Base-by-base conservation (phyloP, 2,113 vertebrate species). In the Cryptomyrus ogoouensis region DNA sequence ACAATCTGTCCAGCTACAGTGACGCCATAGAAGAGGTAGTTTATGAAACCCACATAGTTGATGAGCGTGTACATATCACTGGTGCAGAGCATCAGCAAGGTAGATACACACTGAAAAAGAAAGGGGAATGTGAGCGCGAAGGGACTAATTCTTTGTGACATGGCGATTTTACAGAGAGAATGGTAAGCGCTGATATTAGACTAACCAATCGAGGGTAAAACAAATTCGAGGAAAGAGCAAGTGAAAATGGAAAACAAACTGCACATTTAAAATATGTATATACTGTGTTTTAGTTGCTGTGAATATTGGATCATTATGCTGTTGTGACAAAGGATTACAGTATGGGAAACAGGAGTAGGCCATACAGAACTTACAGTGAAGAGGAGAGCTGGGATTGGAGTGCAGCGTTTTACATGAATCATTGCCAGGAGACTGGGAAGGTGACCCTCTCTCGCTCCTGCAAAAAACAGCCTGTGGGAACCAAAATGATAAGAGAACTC, bases 51-150 rank as follows among this genome's bases (percentile, higher is more conserved):
- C 89, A 98, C 98, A 0, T 98, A 98, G 95, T 98, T 98, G 94
- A 98, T 98, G 91, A 98, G 97, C 0, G 98, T 98, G 96, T 98
- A 98, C 93, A 98, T 98, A 94, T 98, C 98, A 3, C 98, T 97
- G 91, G 98, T 98, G 94, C 97, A 97, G 94, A 98, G 95, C 98
- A 98, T 98, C 42, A 98, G 95, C 92, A 98, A 94, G 0, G 97
- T 98, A 50, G 98, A 98, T 52, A 98, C 88, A 86, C 98, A 98
- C 98, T 98, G 93, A 3, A 21, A 58, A 89, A 31, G 2, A 47
- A 86, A 49, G 12, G 66, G 15, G 13, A 87, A 21, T 24, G 27
- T 53, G 13, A 87, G 31, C 39, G 31, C 13, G 3, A 31, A n/a
- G 35, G 21, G 52, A 44, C 52, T 31, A 6, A 49, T 27, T 58